Evolutionary conservation across 2,888 invertebrate genomes (phyloP), one percentile per base, ranked within the genome.

Genomic region (Lochmaea capreae): DNA sequence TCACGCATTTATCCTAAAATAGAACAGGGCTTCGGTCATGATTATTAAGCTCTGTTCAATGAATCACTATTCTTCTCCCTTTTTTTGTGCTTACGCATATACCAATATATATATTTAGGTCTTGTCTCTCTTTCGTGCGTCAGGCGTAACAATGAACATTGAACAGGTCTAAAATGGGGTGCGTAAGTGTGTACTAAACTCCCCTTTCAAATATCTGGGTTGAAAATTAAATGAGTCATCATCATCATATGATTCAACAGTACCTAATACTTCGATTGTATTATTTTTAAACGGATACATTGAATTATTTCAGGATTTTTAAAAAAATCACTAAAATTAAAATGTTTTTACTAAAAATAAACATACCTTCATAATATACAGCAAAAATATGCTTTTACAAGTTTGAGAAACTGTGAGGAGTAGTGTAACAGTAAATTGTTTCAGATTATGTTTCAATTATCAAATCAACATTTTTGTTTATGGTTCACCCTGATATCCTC

Each of bases 151-250:
- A 74, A 68, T 52, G 67, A 59, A 52, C 67, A 74, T 67, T 52
- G 71, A 49, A 57, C 59, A 71, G 65, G 74, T 71, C 43, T 67
- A 11, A 63, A 63, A 58, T 73, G 54, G 75, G 75, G 75, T 69
- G 72, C 72, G 72, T 72, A 72, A 52, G 49, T 68, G 57, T 58
- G 68, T 72, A 42, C 59, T 18, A 42, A 52, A 43, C 65, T 52
- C 66, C 68, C 76, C 69, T 65, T 73, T 68, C 68, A 67, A 76
- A 76, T 78, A 77, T 72, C 33, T 78, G 67, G 76, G 78, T 73
- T 73, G 72, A 78, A 76, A 76, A 74, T 73, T 75, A 78, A 78
- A 78, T 78, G 78, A 78, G 61, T 78, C 78, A 78, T 78, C 72
- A 78, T 78, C 72, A 69, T 66, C 74, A 74, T 71, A 69, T 71